Evolutionary conservation across 2,797 vertebrate genomes (phyloP), one percentile per base, ranked within the genome.

Genomic region (Lates japonicus): DNA sequence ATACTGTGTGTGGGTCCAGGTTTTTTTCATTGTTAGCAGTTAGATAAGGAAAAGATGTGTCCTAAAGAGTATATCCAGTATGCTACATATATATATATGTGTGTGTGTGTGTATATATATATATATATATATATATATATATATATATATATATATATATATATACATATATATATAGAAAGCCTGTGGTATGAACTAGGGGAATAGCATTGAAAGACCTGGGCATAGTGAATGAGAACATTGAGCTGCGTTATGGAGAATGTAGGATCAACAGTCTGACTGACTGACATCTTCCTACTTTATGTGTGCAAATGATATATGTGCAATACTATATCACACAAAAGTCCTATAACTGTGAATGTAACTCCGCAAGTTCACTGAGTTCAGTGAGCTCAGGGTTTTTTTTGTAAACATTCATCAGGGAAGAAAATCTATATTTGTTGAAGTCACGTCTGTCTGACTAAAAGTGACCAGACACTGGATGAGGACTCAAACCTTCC

Each of bases 361-460:
- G 9, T 48, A 29, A 54, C 48, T 49, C 61, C 11, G n/a, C 22
- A 22, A n/a, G 6, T 13, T 63, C 19, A 58, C 17, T 35, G 22
- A 55, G 7, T 10, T 31, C 39, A 6, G 1, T 35, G 22, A 55
- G 7, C 7, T 31, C 39, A 6, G 1, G 22, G 35, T 48, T 49
- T 22, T 42, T 52, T 61, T 46, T 57, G 14, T 13, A 72, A 60
- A 4, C 20, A 42, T 64, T 81, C 16, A 62, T 29, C 6, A 44
- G 73, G 19, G 78, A 76, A 48, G 10, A 61, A 49, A 55, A 72
- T 80, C 77, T 87, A 80, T 85, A 76, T 83, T 80, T 79, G 63
- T 57, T 49, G 39, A 57, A 60, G 77, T 86, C 82, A 84, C 3
- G 20, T 49, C 25, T 70, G 19, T 76, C 1, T 85, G 79, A 87